Evolutionary conservation across 2,797 vertebrate genomes (phyloP).

Genomic region (Acanthurus leucopareius): DNA sequence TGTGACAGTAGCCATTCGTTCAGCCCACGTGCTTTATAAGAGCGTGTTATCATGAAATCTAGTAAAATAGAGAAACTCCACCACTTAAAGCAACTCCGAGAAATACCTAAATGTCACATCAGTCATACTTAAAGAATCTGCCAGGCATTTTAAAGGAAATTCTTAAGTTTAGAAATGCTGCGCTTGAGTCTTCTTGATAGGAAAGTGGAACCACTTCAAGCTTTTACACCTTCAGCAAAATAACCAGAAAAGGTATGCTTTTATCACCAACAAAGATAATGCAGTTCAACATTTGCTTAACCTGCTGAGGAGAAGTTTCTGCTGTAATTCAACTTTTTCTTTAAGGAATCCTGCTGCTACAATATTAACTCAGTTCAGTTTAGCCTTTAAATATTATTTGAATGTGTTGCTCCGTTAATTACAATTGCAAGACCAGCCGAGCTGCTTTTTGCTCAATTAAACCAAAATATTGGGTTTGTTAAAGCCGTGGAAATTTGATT

Average conservation of each 20-base stretch:
- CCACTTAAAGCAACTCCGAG: background rate
- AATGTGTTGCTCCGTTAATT: conserved; percentile 10
- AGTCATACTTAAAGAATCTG: conserved; percentile 30
- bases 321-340: background rate
- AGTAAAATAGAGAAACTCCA: conserved; percentile 4
- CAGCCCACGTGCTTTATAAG: background rate
- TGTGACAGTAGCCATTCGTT: background rate
- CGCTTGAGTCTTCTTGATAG: conserved; percentile 17
- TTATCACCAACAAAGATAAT: conserved; percentile 41
- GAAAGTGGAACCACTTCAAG: conserved; percentile 12
- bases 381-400: background rate
- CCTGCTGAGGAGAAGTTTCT: conserved; percentile 19
- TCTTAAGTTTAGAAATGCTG: conserved; percentile 17
- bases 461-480: conserved; percentile 12
- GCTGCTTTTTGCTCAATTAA: conserved; percentile 1
- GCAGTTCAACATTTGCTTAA: conserved; percentile 19
- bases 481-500: background rate
- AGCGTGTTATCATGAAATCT: conserved; percentile 45
- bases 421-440: background rate
- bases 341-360: background rate
- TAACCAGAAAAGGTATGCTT: conserved; percentile 19
- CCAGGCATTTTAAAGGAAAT: conserved; percentile 17
- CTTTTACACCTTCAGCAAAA: conserved; percentile 44
- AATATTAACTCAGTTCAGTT: conserved; percentile 5
- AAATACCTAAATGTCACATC: conserved; percentile 23